Evolutionary conservation across 2,888 invertebrate genomes (phyloP), one percentile per base, ranked within the genome.

Genomic region (Stenodema calcarata): DNA sequence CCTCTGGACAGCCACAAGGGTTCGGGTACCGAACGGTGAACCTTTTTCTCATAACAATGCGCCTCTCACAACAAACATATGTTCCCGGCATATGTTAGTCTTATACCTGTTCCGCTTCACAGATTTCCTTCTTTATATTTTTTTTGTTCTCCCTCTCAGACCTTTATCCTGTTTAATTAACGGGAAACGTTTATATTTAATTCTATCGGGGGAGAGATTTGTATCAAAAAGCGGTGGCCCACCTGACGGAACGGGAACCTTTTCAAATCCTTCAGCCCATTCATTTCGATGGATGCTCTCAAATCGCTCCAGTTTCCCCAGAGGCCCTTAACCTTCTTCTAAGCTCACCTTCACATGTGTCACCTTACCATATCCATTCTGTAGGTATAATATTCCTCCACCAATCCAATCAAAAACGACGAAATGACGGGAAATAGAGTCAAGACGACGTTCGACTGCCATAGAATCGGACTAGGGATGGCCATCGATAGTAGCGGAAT

Each of bases 161-260:
- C 35, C 41, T 41, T 30, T 18, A 73, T 73, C 78, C 47, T 82
- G 82, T 82, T 82, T 82, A 82, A 82, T 82, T 82, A 82, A 82
- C 82, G 82, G 82, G 82, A 82, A 78, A 78, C 69, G 80, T 81
- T 81, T 81, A 81, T 73, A 18, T 73, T 73, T 73, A 73, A 73
- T 62, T 23, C 1, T 4, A 3, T 11, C 62, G 2, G 62, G 27
- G 23, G 62, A 9, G 62, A 62, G 62, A 62, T 62, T 62, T 23
- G 62, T 62, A 62, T 62, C 62, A 23, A 3, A 23, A 23, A 54
- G 1, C 3, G 0, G 9, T 18, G 62, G n/a, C 18, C 62, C 62
- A 62, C 62, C 62, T 62, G 62, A 62, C 62, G 23, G 62, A 62
- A 35, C 35, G 7, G n/a, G n/a, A 35, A 62, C 23, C 23, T 12